Conservation (phyloP, 2,888 invertebrate genomes). For the Pollenia amentaria region DNA sequence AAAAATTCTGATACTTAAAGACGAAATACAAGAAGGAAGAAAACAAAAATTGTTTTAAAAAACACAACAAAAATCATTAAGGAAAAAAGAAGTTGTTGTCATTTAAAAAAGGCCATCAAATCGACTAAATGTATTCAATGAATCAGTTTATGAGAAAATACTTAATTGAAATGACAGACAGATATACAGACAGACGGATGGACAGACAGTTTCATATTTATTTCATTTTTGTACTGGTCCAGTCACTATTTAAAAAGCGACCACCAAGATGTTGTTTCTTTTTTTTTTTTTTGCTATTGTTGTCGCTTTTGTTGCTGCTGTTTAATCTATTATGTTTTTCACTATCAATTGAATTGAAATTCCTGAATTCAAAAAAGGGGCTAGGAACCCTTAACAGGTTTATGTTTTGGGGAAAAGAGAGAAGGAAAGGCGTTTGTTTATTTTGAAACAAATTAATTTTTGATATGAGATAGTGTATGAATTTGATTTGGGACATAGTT, state of each 20-base stretch:
- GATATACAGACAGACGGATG: slow-evolving; percentile 9
- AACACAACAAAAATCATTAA: slow-evolving; percentile 3
- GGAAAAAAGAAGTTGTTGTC: slow-evolving; percentile 38
- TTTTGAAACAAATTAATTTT: slow-evolving; percentile 48
- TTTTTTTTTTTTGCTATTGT: no score
- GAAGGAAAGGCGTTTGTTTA: not conserved
- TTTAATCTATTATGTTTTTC: slow-evolving; percentile 25
- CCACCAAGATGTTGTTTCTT: slow-evolving; percentile 33
- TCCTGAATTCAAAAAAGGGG: not conserved
- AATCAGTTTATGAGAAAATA: slow-evolving; percentile 55
- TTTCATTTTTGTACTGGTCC: slow-evolving; percentile 3
- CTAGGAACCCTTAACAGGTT: slow-evolving; percentile 18
- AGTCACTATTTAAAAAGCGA: slow-evolving; percentile 27
- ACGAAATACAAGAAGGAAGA: slow-evolving; percentile 28
- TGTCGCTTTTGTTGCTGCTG: not conserved
- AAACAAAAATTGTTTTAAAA: slow-evolving; percentile 1
- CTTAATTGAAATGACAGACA: slow-evolving; percentile 39
- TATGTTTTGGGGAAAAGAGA: not conserved
- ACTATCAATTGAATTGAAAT: slow-evolving; percentile 45
- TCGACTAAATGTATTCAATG: slow-evolving; percentile 57
- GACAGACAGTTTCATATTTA: slow-evolving; percentile 39
- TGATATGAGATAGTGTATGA: slow-evolving; percentile 12
- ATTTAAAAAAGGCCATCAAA: slow-evolving; percentile 45
- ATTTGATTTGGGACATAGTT: not conserved
- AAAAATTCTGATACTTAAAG: slow-evolving; percentile 29